Evolutionary conservation across 2,113 vertebrate genomes (phyloP).

Genomic region (Paracanthobrama guichenoti): DNA sequence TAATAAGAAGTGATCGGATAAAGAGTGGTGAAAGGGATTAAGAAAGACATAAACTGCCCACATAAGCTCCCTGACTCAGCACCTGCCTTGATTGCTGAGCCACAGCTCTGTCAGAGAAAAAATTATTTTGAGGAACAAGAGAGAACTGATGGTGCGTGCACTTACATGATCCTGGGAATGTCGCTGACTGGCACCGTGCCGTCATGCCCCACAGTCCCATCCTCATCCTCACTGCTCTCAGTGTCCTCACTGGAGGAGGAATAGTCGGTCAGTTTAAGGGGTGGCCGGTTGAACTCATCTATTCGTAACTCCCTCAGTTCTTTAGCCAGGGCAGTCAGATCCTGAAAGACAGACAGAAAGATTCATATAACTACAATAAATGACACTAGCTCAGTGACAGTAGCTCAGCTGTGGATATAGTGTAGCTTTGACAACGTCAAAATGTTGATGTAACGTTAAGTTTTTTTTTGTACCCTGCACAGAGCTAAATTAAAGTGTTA

Average conservation of each 20-base stretch:
- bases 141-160: not conserved
- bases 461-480: not conserved
- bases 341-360: slow-evolving; percentile 70
- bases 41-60: not conserved
- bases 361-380: slow-evolving; percentile 4
- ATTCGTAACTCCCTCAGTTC: slow-evolving; percentile 92
- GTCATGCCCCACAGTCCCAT: slow-evolving; percentile 86
- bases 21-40: not conserved
- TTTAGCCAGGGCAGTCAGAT: slow-evolving; percentile 94
- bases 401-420: not conserved
- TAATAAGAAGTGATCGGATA: not conserved
- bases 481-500: too few relatives aligned
- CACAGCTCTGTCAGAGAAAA: not conserved
- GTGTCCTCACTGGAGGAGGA: slow-evolving; percentile 96
- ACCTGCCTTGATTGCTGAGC: not conserved
- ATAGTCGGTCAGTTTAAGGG: slow-evolving; percentile 95
- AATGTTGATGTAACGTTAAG: not conserved
- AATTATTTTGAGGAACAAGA: slow-evolving; percentile 43
- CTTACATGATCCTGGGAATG: slow-evolving; percentile 96
- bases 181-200: slow-evolving; percentile 94
- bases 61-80: not conserved
- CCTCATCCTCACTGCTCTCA: slow-evolving; percentile 92
- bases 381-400: too few relatives aligned
- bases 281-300: slow-evolving; percentile 90
- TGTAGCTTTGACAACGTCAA: not conserved